phyloP scores from a whole-genome alignment of 2,113 vertebrate species.

The Pongo pygmaeus region DNA sequence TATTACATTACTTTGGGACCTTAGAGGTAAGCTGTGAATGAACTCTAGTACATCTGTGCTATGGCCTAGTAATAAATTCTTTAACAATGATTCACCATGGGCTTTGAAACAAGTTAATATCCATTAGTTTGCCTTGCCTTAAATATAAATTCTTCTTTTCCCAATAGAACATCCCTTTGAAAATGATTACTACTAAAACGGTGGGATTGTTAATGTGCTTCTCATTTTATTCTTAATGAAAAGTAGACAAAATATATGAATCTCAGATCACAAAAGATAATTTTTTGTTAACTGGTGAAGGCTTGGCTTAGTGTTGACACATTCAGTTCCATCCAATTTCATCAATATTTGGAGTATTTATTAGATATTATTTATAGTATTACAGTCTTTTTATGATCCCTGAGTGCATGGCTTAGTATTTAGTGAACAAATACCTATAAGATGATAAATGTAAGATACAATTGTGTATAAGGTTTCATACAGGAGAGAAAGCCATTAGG shows the following conservation, averaged over 20 bases:
- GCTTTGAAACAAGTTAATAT: slow-evolving; percentile 62
- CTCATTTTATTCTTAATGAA: slow-evolving; percentile 50
- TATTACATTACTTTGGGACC: slow-evolving; percentile 25
- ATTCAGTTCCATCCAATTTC: slow-evolving; percentile 3
- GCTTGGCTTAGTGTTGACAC: not conserved
- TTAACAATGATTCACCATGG: slow-evolving; percentile 33
- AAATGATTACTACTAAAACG: slow-evolving; percentile 30
- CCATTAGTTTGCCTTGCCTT: slow-evolving; percentile 56
- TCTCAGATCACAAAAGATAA: not conserved
- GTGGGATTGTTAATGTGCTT: slow-evolving; percentile 22
- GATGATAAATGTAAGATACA: not conserved
- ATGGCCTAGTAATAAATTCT: slow-evolving; percentile 29
- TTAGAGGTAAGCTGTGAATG: slow-evolving; percentile 1
- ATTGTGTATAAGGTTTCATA: not conserved
- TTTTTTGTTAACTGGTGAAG: not conserved
- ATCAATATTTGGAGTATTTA: not conserved
- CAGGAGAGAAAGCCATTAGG: not conserved
- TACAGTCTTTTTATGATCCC: not conserved
- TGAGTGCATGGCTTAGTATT: slow-evolving; percentile 14
- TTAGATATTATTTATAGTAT: not conserved
- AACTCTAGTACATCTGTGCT: not conserved
- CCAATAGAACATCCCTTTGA: slow-evolving; percentile 23
- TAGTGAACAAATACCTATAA: not conserved
- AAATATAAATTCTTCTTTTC: slow-evolving; percentile 65
- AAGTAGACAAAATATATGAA: slow-evolving; percentile 18